Evolutionary conservation across 2,113 vertebrate species (phyloP).

Genomic region (Scomber japonicus): DNA sequence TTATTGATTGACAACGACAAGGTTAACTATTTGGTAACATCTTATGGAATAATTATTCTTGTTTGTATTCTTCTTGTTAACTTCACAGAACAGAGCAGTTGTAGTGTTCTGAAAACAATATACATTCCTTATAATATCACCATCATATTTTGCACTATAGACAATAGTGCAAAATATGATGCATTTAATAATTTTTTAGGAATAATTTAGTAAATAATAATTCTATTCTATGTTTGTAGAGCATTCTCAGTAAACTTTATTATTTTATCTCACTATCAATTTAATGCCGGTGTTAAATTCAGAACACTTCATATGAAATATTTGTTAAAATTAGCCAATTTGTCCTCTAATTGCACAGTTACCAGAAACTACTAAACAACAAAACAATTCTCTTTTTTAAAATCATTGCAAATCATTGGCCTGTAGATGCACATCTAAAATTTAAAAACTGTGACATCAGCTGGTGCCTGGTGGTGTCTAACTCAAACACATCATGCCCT

Average conservation of each 20-base stretch:
- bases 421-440: neutral
- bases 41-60: neutral
- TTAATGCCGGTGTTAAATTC: no score
- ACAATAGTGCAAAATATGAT: no score
- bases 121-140: no score
- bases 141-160: no score
- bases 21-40: neutral
- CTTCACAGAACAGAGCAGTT: no score
- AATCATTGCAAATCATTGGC: neutral
- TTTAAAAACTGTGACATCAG: neutral
- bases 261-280: neutral
- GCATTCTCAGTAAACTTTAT: neutral
- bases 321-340: neutral
- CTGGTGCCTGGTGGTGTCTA: conserved; percentile 8
- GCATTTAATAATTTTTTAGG: no score
- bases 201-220: no score
- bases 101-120: no score
- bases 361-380: neutral
- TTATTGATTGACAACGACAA: neutral
- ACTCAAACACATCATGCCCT: conserved; percentile 15
- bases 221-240: no score
- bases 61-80: neutral
- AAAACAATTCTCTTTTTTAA: no score
- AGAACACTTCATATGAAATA: neutral
- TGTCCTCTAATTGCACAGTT: neutral